A percentile compares a stretch with the other conserved stretches of the same genome.
phyloP scores from a whole-genome alignment of 2,888 invertebrate species.

The Lampropteryx suffumata region DNA sequence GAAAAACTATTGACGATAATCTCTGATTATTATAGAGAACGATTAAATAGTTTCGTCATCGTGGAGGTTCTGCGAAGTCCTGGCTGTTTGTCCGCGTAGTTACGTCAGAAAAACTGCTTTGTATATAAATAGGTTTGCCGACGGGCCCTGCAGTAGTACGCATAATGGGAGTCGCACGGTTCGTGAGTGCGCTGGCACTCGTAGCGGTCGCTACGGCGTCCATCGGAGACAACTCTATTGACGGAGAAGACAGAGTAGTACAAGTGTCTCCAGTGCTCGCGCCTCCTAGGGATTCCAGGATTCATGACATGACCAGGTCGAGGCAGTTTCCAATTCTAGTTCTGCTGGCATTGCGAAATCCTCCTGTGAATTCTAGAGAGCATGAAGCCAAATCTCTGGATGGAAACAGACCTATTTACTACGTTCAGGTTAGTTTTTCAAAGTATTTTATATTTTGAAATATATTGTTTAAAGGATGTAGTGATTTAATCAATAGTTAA shows the following conservation, averaged over 20 bases:
- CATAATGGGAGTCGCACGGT: conserved; percentile 61
- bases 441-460: no score
- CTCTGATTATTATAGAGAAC: neutral
- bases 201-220: conserved; percentile 53
- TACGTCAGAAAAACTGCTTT: conserved; percentile 66
- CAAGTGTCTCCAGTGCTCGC: conserved; percentile 71
- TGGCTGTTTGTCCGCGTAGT: conserved; percentile 35
- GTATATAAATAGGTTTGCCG: conserved; percentile 77
- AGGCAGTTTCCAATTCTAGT: conserved; percentile 73
- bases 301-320: conserved; percentile 61
- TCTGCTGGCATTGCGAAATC: conserved; percentile 57
- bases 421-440: conserved; percentile 61
- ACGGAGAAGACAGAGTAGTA: conserved; percentile 61
- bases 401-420: conserved; percentile 58
- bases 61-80: conserved; percentile 58
- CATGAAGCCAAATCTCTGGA: conserved; percentile 63
- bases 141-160: conserved; percentile 68
- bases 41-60: conserved; percentile 53
- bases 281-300: conserved; percentile 65
- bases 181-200: conserved; percentile 58
- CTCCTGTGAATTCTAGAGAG: conserved; percentile 45
- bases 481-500: no score
- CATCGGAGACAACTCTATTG: conserved; percentile 62
- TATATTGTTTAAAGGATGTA: no score
- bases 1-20: neutral